Percentiles rank a stretch among this genome's conserved stretches.
These are phyloP conservation scores for Sturnus vulgaris DNA, from an alignment of 2,113 vertebrate genomes.

Conservation along the genomic window DNA sequence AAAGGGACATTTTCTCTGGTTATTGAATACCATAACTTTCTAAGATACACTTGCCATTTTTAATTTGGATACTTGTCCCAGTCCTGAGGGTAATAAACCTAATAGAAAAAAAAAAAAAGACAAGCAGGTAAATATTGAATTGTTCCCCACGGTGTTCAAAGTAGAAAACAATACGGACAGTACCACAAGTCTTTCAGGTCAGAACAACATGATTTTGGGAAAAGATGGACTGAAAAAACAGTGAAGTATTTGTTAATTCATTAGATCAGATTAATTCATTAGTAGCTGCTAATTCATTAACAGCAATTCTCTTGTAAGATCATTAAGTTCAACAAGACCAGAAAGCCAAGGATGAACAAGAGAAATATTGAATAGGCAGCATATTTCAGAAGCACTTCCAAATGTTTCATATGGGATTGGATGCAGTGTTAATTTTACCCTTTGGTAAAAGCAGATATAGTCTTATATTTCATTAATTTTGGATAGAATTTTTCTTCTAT, in stretches of 20 bases:
- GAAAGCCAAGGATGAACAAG: not conserved
- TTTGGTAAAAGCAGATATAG: not conserved
- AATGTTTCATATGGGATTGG: not conserved
- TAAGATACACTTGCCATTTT: not conserved
- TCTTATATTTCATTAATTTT: not conserved
- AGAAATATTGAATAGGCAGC: not conserved
- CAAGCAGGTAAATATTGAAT: not conserved
- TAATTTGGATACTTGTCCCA: constrained; percentile 1
- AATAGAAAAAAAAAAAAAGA: not conserved
- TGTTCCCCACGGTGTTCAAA: not conserved
- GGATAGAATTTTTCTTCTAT: not conserved
- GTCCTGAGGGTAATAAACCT: not conserved
- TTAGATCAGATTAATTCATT: too few relatives aligned
- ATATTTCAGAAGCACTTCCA: constrained; percentile 1
- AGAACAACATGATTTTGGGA: not conserved
- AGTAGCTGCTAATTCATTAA: not conserved
- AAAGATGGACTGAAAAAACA: not conserved
- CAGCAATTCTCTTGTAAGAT: not conserved
- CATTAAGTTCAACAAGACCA: not conserved
- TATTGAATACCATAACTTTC: not conserved
- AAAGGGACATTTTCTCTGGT: not conserved
- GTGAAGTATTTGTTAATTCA: not conserved
- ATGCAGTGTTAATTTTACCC: not conserved
- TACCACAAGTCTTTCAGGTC: not conserved
- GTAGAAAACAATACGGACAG: not conserved